phyloP scores from a whole-genome alignment of 2,888 invertebrate species.

The Melanotus villosus region DNA sequence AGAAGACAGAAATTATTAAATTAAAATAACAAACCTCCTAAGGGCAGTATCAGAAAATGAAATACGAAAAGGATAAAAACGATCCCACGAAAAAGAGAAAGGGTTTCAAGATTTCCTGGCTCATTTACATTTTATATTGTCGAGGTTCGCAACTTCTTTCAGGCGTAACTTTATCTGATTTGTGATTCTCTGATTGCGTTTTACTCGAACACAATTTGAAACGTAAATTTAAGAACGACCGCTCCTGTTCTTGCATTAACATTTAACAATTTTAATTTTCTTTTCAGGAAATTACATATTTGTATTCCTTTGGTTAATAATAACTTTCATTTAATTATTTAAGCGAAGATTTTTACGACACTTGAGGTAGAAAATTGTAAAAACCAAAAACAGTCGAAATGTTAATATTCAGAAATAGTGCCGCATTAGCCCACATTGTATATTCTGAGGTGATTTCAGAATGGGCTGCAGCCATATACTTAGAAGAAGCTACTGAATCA shows the following conservation, averaged over 20 bases:
- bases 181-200: conserved; percentile 18
- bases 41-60: neutral
- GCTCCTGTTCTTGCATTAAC: too few relatives aligned
- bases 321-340: too few relatives aligned
- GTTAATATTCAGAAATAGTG: neutral
- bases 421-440: neutral
- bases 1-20: too few relatives aligned
- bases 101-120: conserved; percentile 11
- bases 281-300: too few relatives aligned
- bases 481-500: neutral
- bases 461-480: neutral
- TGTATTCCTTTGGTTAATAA: too few relatives aligned
- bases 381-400: neutral
- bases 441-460: neutral
- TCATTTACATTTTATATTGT: conserved; percentile 29
- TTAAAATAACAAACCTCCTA: too few relatives aligned
- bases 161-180: conserved; percentile 14
- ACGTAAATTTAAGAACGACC: neutral
- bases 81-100: neutral
- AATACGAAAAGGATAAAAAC: conserved; percentile 9
- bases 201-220: conserved; percentile 10
- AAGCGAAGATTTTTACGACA: too few relatives aligned
- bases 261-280: too few relatives aligned
- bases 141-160: conserved; percentile 2
- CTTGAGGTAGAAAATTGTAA: too few relatives aligned